phyloP scores from a whole-genome alignment of 2,797 vertebrate genomes.

The Odontamblyopus rebecca region DNA sequence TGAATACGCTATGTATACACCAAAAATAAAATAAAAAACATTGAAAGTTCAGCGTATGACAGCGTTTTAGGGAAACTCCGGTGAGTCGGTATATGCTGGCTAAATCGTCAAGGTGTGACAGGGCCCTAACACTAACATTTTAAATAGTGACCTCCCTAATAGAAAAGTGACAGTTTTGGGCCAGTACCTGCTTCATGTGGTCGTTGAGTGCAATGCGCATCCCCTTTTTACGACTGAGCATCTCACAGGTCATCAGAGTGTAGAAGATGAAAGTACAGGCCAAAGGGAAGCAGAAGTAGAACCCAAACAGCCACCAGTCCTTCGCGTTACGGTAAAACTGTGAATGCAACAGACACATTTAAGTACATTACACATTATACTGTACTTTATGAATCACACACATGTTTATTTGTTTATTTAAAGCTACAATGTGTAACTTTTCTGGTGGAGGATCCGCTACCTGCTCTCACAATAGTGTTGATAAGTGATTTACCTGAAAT shows the following conservation, averaged over 20 bases:
- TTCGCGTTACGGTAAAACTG: slow-evolving; percentile 86
- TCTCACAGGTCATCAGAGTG: slow-evolving; percentile 89
- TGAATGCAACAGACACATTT: not conserved
- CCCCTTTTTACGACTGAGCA: slow-evolving; percentile 87
- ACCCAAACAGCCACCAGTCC: slow-evolving; percentile 91
- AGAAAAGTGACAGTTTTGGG: too few relatives aligned
- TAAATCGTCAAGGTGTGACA: too few relatives aligned
- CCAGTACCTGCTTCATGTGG: slow-evolving; percentile 88
- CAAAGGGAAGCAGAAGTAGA: slow-evolving; percentile 89
- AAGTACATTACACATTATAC: not conserved
- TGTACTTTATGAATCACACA: not conserved
- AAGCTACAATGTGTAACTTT: not conserved
- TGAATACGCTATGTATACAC: too few relatives aligned
- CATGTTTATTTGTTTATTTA: not conserved
- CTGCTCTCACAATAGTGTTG: too few relatives aligned
- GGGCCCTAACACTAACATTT: too few relatives aligned
- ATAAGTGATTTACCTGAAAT: too few relatives aligned
- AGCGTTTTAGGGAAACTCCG: too few relatives aligned
- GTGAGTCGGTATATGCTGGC: too few relatives aligned
- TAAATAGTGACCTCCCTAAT: too few relatives aligned
- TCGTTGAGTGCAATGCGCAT: slow-evolving; percentile 89
- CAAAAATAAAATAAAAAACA: too few relatives aligned
- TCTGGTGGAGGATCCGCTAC: too few relatives aligned
- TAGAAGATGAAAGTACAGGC: slow-evolving; percentile 89
- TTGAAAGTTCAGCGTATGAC: too few relatives aligned